Base-by-base conservation (phyloP, 2,888 invertebrate species). In the Syrphus vitripennis region DNA sequence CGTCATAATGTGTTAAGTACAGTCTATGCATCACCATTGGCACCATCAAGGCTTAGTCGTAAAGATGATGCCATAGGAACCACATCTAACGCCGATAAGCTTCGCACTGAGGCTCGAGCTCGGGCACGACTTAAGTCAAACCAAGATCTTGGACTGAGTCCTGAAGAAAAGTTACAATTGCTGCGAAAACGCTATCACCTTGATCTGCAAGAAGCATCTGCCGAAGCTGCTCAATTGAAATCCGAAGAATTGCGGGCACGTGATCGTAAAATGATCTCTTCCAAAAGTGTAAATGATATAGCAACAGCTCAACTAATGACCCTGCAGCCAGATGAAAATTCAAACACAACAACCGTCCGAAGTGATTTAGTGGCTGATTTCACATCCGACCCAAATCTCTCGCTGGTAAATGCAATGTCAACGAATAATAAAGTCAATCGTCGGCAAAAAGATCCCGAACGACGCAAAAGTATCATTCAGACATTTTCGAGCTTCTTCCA, bases 401-500 rank as follows among this genome's bases (percentile, higher is more conserved):
- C 93, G 63, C 91, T 93, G 31, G 88, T 89, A 21, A 88, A 65
- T 53, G 59, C 48, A 7, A 37, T 65, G 55, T 55, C 19, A 10
- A 42, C 26, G 40, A 37, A 42, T 24, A 69, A 21, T 37, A 90
- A 90, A 78, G 77, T 90, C 2, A 89, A 77, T 61, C 89, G 90
- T 9, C 88, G 91, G 0, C 89, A 89, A 65, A 95, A 95, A 89
- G 95, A 95, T 90, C 94, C 95, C 0, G 96, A 96, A 89, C 94
- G 97, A 87, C 94, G 97, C 83, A 96, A 95, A 90, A 97, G 97
- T 92, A 95, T 97, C 70, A 97, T 97, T 90, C 97, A 96, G 92
- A 95, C 97, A 69, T 95, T 97, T 86, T 96, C 97, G 19, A 97
- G 95, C 91, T 96, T 97, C 91, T 96, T 97, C 91, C 94, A 95